phyloP scores from a whole-genome alignment of 1,140 invertebrate species.

The Drosophila aff. region DNA sequence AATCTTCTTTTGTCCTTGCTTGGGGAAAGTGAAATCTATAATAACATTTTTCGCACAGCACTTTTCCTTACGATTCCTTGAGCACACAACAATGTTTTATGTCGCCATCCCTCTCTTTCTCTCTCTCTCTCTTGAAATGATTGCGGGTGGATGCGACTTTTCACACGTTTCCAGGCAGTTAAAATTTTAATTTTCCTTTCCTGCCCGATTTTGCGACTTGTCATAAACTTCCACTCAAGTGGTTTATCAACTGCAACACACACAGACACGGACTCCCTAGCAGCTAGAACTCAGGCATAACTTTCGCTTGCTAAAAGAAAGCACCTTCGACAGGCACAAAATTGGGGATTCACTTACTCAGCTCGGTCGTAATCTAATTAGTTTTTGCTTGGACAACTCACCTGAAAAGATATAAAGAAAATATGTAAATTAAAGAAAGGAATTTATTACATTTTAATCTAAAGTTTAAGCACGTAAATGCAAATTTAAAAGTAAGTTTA shows the following conservation, averaged over 20 bases:
- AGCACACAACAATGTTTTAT: conserved; percentile 35
- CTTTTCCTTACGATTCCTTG: conserved; percentile 42
- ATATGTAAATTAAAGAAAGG: not conserved
- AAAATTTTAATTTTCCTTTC: conserved; percentile 61
- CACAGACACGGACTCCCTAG: conserved; percentile 2
- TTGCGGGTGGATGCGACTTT: conserved; percentile 42
- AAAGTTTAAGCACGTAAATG: too few relatives aligned
- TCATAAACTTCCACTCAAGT: conserved; percentile 70
- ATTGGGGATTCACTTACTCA: conserved; percentile 16
- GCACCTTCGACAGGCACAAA: conserved; percentile 11
- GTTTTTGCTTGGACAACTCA: conserved; percentile 47
- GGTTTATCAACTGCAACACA: conserved; percentile 61
- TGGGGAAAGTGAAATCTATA: conserved; percentile 73
- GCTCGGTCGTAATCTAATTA: not conserved
- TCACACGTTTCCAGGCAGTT: conserved; percentile 65
- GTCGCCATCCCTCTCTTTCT: conserved; percentile 1
- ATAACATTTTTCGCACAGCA: conserved; percentile 62
- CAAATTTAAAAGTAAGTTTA: too few relatives aligned
- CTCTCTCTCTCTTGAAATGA: not conserved
- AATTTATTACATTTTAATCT: not conserved
- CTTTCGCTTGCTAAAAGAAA: conserved; percentile 36
- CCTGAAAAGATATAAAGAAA: conserved; percentile 61
- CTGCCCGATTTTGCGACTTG: conserved; percentile 58
- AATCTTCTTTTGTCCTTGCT: conserved; percentile 11
- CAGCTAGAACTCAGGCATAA: conserved; percentile 21